Evolutionary conservation across 2,113 vertebrate genomes (phyloP).

Genomic region (Tachysurus vachellii): DNA sequence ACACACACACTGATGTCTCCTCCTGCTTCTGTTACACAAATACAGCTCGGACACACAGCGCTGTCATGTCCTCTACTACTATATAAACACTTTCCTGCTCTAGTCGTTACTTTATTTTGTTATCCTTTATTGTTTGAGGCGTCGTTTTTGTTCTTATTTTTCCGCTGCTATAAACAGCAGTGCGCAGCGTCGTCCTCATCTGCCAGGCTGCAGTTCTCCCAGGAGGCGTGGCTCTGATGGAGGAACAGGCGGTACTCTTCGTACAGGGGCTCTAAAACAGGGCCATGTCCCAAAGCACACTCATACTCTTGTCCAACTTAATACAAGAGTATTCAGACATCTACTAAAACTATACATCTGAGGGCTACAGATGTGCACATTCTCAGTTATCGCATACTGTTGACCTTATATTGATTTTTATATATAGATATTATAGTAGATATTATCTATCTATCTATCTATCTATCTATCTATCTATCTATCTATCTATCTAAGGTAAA

Average conservation of each 20-base stretch:
- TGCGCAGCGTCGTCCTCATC: background rate
- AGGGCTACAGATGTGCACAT: background rate
- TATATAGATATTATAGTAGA: too few relatives aligned
- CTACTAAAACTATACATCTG: too few relatives aligned
- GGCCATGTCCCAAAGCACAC: constrained; percentile 17
- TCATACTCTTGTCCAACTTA: background rate
- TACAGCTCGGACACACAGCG: background rate
- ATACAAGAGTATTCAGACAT: background rate
- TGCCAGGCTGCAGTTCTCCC: constrained; percentile 9
- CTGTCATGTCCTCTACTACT: background rate
- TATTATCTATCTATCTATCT: too few relatives aligned
- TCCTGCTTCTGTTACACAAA: background rate
- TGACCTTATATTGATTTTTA: background rate
- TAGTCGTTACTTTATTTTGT: too few relatives aligned
- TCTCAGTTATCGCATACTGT: background rate
- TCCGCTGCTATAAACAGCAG: background rate
- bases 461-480: too few relatives aligned
- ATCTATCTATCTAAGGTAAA: too few relatives aligned
- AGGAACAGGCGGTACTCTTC: background rate
- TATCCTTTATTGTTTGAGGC: background rate
- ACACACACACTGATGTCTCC: background rate
- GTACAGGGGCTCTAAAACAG: background rate
- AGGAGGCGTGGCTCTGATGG: constrained; percentile 15
- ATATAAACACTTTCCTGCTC: background rate
- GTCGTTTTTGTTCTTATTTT: background rate